Percentiles rank a stretch among this genome's conserved stretches.
These are phyloP conservation scores for Eublepharis macularius DNA, from an alignment of 2,113 vertebrate species.

Conservation along the genomic window DNA sequence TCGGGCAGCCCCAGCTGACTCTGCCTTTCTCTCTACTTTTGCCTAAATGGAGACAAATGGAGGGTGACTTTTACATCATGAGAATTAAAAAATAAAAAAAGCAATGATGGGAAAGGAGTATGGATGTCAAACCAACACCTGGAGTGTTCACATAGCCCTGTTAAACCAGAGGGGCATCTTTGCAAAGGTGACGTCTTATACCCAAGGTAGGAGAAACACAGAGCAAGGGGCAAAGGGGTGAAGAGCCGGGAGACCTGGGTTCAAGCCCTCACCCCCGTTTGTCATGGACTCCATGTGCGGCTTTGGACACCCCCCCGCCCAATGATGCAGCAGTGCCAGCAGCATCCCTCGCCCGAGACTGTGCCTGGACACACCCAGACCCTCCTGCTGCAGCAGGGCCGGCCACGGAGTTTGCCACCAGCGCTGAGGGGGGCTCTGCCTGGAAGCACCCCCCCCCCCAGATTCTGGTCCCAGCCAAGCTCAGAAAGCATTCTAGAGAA, in stretches of 20 bases:
- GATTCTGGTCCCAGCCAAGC: no score
- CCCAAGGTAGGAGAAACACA: fast-evolving
- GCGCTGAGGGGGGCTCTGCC: not conserved
- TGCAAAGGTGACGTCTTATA: fast-evolving
- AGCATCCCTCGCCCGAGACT: not conserved
- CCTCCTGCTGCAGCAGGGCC: not conserved
- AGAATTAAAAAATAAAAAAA: not conserved
- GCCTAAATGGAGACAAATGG: slow-evolving; percentile 82
- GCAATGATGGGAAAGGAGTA: not conserved
- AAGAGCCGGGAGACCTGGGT: not conserved
- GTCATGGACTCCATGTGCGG: not conserved
- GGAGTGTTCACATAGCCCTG: fast-evolving
- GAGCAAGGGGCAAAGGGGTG: fast-evolving
- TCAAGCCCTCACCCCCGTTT: not conserved
- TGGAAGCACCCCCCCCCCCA: no score
- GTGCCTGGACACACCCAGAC: not conserved
- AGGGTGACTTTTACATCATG: slow-evolving; percentile 68
- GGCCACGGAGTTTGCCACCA: not conserved
- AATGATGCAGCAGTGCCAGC: not conserved
- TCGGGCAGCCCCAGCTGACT: slow-evolving; percentile 70
- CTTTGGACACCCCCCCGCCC: not conserved
- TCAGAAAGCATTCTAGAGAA: not conserved
- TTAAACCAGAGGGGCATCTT: not conserved
- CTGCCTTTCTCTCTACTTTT: slow-evolving; percentile 79
- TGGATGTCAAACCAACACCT: fast-evolving